Evolutionary conservation across 2,113 vertebrate species (phyloP).

Genomic region (Protomyctophum bolini): DNA sequence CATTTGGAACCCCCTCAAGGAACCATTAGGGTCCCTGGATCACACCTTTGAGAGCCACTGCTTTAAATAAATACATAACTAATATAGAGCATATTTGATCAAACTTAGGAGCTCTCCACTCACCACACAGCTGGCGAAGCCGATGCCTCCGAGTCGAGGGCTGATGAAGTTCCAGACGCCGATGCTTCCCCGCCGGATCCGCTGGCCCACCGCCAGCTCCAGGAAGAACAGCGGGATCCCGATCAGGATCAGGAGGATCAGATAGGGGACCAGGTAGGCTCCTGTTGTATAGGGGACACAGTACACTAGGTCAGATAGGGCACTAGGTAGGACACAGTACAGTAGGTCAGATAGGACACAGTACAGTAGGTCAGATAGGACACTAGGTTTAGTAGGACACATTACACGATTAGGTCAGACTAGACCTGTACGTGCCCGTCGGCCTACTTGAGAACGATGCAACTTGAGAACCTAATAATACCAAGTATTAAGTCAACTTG

Average conservation of each 20-base stretch:
- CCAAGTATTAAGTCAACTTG: too few relatives aligned
- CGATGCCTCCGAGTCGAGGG: conserved; percentile 94
- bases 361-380: background rate
- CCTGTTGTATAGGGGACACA: conserved; percentile 79
- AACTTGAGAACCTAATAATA: too few relatives aligned
- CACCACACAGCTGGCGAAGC: conserved; percentile 95
- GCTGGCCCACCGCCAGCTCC: conserved; percentile 95
- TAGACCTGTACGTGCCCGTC: too few relatives aligned
- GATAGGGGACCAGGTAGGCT: conserved; percentile 96
- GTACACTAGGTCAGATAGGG: background rate
- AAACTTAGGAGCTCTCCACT: too few relatives aligned
- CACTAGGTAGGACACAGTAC: background rate
- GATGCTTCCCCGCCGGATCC: conserved; percentile 94
- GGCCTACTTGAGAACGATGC: too few relatives aligned
- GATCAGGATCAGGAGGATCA: conserved; percentile 90
- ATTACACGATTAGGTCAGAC: too few relatives aligned
- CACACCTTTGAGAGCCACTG: too few relatives aligned
- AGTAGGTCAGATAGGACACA: background rate
- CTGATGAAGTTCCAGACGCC: conserved; percentile 99
- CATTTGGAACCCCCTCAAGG: too few relatives aligned
- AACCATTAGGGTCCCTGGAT: too few relatives aligned
- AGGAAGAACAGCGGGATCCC: conserved; percentile 97
- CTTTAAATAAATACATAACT: too few relatives aligned
- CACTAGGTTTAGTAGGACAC: background rate
- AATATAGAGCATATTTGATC: too few relatives aligned